Evolutionary conservation across 2,888 invertebrate genomes (phyloP), one percentile per base, ranked within the genome.

Genomic region (Parasteatoda lunata): DNA sequence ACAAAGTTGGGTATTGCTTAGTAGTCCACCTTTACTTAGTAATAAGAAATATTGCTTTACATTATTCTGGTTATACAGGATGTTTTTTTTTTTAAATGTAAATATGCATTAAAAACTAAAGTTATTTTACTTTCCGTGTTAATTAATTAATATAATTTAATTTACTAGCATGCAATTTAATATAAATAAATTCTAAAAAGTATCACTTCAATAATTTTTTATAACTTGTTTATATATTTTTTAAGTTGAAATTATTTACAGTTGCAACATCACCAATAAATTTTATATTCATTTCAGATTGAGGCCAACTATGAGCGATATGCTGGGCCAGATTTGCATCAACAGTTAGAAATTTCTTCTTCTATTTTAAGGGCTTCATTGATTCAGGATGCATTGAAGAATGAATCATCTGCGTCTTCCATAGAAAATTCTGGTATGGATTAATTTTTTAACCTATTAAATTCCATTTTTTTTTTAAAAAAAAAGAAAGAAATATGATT

Each of bases 361-460:
- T 78, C 72, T 15, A 79, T 92, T 45, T 89, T 92, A 54, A 88
- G 91, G 30, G 91, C 91, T 13, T 91, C 91, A 11, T 90, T 91
- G 68, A 89, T 92, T 59, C 91, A 92, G 88, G 91, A 92, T 72
- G 90, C 90, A 77, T 88, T 92, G 64, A 91, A 84, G 49, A 54
- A n/a, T 54, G 88, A 88, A 66, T 66, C 83, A 54, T 59, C 30
- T 15, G 13, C 51, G 2, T 78, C 83, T 45, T 49, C 75, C 15
- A 47, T 88, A 7, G 80, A 88, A 72, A 79, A 30, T 54, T 75
- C 72, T 47, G 78, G 88, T 88, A 75, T 65, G 75, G 15, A 15
- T 0, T 30, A 30, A 30, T 30, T 30, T 30, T 30, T 30, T 30
- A 30, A 30, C 30, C 11, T 13, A 48, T 72, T 72, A 52, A 51